Base-by-base conservation (phyloP, 2,888 invertebrate species). In the Drosophila sordidula region DNA sequence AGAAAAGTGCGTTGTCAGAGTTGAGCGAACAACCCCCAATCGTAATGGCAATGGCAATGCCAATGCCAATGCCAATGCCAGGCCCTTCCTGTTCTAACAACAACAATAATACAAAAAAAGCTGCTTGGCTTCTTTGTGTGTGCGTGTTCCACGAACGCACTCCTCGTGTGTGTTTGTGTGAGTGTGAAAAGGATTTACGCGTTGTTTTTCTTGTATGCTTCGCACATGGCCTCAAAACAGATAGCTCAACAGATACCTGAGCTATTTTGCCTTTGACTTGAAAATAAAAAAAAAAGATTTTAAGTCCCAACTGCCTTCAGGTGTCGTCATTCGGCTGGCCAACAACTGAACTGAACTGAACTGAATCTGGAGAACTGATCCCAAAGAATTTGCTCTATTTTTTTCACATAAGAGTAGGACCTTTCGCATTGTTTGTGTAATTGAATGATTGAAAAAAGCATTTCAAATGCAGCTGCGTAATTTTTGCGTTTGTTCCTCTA, bases 381-480 rank as follows among this genome's bases (percentile, higher is more conserved):
- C 57, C 64, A 66, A 51, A 49, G 58, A 59, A 64, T 70, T 73
- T 81, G 80, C 80, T 85, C 85, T 84, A 85, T 61, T 79, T 84
- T 47, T 62, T 54, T 49, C 41, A 56, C 52, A n/a, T 11, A 6
- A 9, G 14, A 26, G 26, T 6, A 29, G 46, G 26, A 14, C 34
- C 56, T 59, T 22, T 72, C 65, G 45, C 52, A 41, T 44, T 72
- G 64, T 78, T 80, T 61, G 55, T 86, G 86, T 87, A 85, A 85
- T 85, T 85, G 82, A 84, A 84, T 81, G 78, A 66, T 75, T 55
- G 61, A 58, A 42, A 58, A 67, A 70, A 36, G 61, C 75, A 81
- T 81, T 86, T 79, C 44, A 79, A 73, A 80, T 85, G 85, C 84
- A 84, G 87, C 82, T 87, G 85, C 84, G 85, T 69, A 85, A 64